phyloP scores from a whole-genome alignment of 2,113 vertebrate genomes.

The Pheucticus melanocephalus region DNA sequence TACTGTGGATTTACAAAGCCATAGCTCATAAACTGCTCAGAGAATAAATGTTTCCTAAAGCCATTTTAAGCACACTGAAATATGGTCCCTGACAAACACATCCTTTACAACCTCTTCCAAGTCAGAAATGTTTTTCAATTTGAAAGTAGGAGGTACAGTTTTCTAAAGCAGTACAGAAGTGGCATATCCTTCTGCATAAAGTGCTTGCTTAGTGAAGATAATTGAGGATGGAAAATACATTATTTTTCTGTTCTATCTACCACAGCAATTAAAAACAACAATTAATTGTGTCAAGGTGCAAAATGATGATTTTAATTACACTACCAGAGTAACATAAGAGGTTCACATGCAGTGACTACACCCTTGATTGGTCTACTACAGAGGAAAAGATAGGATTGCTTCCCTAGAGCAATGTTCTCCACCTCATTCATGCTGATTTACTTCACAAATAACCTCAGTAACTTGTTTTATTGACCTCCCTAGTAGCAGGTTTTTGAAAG shows the following conservation, averaged over 20 bases:
- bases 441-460: not conserved
- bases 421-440: not conserved
- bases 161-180: not conserved
- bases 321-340: not conserved
- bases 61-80: constrained; percentile 34
- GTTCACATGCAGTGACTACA: not conserved
- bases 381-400: not conserved
- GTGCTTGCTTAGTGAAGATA: not conserved
- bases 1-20: constrained; percentile 10
- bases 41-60: constrained; percentile 46
- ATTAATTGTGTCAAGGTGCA: constrained; percentile 41
- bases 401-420: not conserved
- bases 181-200: not conserved
- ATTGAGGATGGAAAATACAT: not conserved
- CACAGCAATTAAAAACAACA: constrained; percentile 22
- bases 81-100: constrained; percentile 21
- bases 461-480: not conserved
- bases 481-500: not conserved
- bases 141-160: not conserved
- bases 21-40: not conserved
- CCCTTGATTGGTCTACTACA: not conserved
- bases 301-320: constrained; percentile 36
- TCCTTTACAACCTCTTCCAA: constrained; percentile 9
- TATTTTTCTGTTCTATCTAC: not conserved
- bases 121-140: constrained; percentile 23